Conservation (phyloP, 1,140 invertebrate genomes). For the Diploscapter pachys region DNA sequence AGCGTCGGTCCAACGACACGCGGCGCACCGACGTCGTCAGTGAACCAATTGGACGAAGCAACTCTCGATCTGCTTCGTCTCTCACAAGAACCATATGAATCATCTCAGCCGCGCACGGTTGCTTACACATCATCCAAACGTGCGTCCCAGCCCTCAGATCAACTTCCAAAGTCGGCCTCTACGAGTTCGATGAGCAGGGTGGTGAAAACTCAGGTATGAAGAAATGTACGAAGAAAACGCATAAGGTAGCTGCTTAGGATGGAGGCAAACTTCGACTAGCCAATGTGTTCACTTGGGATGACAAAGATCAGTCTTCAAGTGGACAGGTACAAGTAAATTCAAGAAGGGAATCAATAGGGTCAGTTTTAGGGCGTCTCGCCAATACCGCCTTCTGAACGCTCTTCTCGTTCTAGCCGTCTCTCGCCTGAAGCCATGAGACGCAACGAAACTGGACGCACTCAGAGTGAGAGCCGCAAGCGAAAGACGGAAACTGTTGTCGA, state of each 20-base stretch:
- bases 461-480: slow-evolving; percentile 10
- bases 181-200: slow-evolving; percentile 32
- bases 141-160: slow-evolving; percentile 2
- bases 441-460: slow-evolving; percentile 4
- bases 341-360: slow-evolving; percentile 9
- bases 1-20: slow-evolving; percentile 12
- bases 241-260: slow-evolving; percentile 12
- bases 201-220: slow-evolving; percentile 17
- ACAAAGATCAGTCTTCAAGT: not conserved
- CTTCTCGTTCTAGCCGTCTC: slow-evolving; percentile 12
- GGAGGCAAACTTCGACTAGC: slow-evolving; percentile 29
- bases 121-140: not conserved
- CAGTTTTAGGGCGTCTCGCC: not conserved
- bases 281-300: slow-evolving; percentile 35
- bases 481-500: slow-evolving; percentile 16
- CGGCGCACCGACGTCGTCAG: slow-evolving; percentile 24
- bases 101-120: not conserved
- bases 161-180: slow-evolving; percentile 34
- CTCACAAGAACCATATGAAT: slow-evolving; percentile 31
- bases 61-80: slow-evolving; percentile 38
- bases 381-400: not conserved
- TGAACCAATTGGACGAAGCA: slow-evolving; percentile 29
- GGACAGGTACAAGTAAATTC: slow-evolving; percentile 8
- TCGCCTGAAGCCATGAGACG: slow-evolving; percentile 27
- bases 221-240: not conserved